These are phyloP conservation scores for Parotocinclus haroldoi DNA, from an alignment of 2,797 vertebrate genomes.

Conservation along the genomic window DNA sequence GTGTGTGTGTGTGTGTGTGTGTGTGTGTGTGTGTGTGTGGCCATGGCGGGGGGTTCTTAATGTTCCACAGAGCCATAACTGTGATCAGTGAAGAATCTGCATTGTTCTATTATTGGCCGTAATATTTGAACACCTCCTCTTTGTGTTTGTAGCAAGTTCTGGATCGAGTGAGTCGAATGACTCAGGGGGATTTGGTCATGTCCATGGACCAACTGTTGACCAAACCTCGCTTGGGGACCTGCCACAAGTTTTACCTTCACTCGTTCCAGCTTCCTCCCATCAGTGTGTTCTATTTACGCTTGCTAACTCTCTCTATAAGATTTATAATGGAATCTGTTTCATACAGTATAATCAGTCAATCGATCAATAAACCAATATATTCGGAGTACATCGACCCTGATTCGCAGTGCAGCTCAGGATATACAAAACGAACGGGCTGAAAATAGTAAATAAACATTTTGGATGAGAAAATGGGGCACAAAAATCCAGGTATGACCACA, in stretches of 20 bases:
- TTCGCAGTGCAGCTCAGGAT: too few relatives aligned
- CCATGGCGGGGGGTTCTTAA: too few relatives aligned
- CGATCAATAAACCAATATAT: too few relatives aligned
- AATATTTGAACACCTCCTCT: neutral
- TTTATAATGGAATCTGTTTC: too few relatives aligned
- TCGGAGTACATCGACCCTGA: too few relatives aligned
- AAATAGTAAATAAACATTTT: too few relatives aligned
- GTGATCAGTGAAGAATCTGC: neutral
- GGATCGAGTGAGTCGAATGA: constrained; percentile 92
- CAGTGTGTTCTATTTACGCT: constrained; percentile 68
- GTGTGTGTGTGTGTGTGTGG: too few relatives aligned
- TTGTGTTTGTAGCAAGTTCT: constrained; percentile 84
- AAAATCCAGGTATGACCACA: too few relatives aligned
- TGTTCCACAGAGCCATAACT: neutral
- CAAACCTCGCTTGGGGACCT: constrained; percentile 93
- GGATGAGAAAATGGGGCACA: too few relatives aligned
- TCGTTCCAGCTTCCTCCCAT: constrained; percentile 83
- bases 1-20: neutral
- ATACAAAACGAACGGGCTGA: too few relatives aligned
- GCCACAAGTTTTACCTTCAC: constrained; percentile 97
- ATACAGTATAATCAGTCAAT: too few relatives aligned
- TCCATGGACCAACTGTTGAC: constrained; percentile 99
- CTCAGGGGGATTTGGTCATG: constrained; percentile 97
- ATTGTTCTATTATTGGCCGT: neutral
- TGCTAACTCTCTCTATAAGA: too few relatives aligned